Evolutionary conservation across 2,113 vertebrate genomes (phyloP).

Genomic region (Dolichotis patagonum): DNA sequence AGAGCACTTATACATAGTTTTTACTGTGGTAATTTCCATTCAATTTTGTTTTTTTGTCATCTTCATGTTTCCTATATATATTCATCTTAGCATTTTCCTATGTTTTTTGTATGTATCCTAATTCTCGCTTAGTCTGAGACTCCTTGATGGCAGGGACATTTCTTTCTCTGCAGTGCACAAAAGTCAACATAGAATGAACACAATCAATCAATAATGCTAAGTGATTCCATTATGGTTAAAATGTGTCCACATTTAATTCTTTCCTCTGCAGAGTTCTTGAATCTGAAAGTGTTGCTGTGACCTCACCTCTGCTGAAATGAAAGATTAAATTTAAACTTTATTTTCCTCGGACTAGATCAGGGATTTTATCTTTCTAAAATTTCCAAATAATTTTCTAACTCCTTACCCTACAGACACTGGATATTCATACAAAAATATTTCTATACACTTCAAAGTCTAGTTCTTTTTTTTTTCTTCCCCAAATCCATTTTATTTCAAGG

Average conservation of each 20-base stretch:
- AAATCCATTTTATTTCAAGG: too few relatives aligned
- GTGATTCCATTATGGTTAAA: slow-evolving; percentile 35
- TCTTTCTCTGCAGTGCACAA: slow-evolving; percentile 26
- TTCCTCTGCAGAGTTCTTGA: slow-evolving; percentile 38
- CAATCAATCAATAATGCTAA: slow-evolving; percentile 41
- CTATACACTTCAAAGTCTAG: slow-evolving; percentile 39
- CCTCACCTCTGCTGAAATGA: slow-evolving; percentile 8
- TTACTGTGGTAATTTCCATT: slow-evolving; percentile 38
- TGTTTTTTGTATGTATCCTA: background rate
- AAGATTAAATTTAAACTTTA: slow-evolving; percentile 31
- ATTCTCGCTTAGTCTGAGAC: background rate
- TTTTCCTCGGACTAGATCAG: slow-evolving; percentile 35
- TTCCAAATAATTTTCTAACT: slow-evolving; percentile 37
- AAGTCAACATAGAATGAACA: slow-evolving; percentile 40
- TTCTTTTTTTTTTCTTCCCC: background rate
- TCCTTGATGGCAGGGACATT: background rate
- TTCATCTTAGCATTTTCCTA: background rate
- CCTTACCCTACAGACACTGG: background rate
- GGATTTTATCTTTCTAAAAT: slow-evolving; percentile 34
- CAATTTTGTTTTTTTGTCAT: background rate
- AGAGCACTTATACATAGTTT: slow-evolving; percentile 34
- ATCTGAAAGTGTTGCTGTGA: background rate
- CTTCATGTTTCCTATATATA: background rate
- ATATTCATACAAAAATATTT: slow-evolving; percentile 10
- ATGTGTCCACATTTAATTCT: background rate